Evolutionary conservation across 2,113 vertebrate species (phyloP), one percentile per base, ranked within the genome.

Genomic region (Psittacula cyanocephala): DNA sequence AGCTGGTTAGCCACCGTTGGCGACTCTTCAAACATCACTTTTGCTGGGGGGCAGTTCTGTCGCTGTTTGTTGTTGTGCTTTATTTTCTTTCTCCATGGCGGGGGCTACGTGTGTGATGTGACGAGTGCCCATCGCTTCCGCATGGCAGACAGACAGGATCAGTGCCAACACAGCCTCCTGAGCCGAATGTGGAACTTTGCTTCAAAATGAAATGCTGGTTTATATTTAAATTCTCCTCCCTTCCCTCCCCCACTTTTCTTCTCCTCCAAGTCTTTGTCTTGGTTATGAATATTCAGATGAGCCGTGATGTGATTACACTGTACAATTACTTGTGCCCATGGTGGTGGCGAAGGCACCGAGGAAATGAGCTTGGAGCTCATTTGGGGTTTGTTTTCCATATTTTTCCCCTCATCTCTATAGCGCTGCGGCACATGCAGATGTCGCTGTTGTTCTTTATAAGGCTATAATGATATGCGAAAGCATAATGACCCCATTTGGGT

Each of bases 371-470:
- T 80, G 87, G 90, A 97, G 95, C 96, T 92, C 88, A 80, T 81
- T 69, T 89, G 43, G 96, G 95, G 97, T 93, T 97, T 97, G 92
- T 97, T 98, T 97, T 97, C 39, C 0, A 3, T 92, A 63, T 97
- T 97, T 96, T 95, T 67, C 47, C 70, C 91, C 91, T 97, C 84
- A 95, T 97, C 93, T 98, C 98, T 88, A 96, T 99, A 97, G 98
- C 98, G 82, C 98, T 98, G 96, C 96, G 97, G 98, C 98, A 99
- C 99, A 99, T 99, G 99, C 99, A 99, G 99, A 99, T 99, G 99
- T 99, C 99, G 99, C 99, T 99, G 99, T 99, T 99, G 99, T 99
- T 99, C 99, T 99, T 99, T 98, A 98, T 98, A 99, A 99, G 98
- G 98, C 98, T 95, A 91, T 98, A 97, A 98, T 98, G 97, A 98